Evolutionary conservation across 2,888 invertebrate species (phyloP).

Genomic region (Drosophila mimetica): DNA sequence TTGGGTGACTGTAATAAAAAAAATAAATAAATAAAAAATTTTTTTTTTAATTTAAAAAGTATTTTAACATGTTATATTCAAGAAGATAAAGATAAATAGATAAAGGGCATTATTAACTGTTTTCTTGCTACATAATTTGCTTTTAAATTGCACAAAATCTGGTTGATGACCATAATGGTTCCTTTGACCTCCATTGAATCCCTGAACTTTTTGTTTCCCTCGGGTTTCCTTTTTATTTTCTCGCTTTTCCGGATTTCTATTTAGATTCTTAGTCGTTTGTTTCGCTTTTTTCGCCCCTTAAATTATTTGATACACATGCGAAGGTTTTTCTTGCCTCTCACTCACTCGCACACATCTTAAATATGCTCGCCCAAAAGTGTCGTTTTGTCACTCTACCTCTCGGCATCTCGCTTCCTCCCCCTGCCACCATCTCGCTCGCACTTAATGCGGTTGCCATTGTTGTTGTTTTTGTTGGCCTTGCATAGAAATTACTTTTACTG

Average conservation of each 20-base stretch:
- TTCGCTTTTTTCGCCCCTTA: slow-evolving; percentile 48
- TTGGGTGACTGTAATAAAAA: no score
- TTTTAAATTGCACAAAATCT: not conserved
- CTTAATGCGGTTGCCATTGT: slow-evolving; percentile 11
- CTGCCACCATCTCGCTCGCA: not conserved
- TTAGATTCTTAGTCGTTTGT: slow-evolving; percentile 22
- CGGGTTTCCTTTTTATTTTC: not conserved
- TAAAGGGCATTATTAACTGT: no score
- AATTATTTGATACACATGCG: slow-evolving; percentile 47
- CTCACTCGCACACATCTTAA: slow-evolving; percentile 57
- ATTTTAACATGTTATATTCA: no score
- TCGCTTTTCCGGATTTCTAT: slow-evolving; percentile 18
- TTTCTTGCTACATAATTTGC: no score
- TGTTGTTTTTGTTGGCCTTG: slow-evolving; percentile 37
- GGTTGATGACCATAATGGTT: not conserved
- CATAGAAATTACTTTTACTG: slow-evolving; percentile 58
- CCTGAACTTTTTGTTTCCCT: not conserved
- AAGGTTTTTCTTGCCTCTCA: slow-evolving; percentile 13
- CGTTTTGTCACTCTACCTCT: slow-evolving; percentile 51
- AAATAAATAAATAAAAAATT: no score
- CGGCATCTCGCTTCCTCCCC: not conserved
- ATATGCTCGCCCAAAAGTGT: slow-evolving; percentile 59
- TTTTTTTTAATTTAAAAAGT: no score
- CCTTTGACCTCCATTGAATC: not conserved
- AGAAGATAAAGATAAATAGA: no score